Percentiles rank a stretch among this genome's conserved stretches.
phyloP scores from a whole-genome alignment of 2,797 vertebrate genomes.

The Neosilurus mollespiculum region DNA sequence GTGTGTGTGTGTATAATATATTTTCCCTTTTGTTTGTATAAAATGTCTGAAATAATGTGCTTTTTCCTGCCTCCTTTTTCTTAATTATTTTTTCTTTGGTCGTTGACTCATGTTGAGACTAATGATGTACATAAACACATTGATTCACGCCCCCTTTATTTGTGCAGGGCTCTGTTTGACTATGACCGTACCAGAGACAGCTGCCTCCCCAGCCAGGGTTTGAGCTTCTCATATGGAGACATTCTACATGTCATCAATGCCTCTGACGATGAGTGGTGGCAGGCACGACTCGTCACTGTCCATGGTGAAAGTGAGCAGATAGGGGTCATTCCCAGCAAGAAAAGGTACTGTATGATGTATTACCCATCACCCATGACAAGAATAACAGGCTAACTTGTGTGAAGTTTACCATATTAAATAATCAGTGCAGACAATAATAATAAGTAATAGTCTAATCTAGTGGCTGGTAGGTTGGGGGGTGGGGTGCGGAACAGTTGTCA shows the following conservation, averaged over 20 bases:
- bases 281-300: conserved; percentile 94
- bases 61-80: no score
- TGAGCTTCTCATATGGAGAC: conserved; percentile 97
- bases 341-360: conserved; percentile 80
- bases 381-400: neutral
- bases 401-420: neutral
- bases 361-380: neutral
- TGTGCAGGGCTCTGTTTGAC: conserved; percentile 91
- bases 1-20: no score
- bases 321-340: conserved; percentile 98
- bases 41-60: no score
- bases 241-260: conserved; percentile 98
- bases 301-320: conserved; percentile 99
- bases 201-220: conserved; percentile 95
- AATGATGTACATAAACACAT: neutral
- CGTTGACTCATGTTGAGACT: neutral
- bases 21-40: no score
- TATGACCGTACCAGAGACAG: conserved; percentile 98
- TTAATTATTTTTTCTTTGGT: neutral
- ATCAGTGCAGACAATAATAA: neutral
- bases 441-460: neutral
- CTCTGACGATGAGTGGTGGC: conserved; percentile 99
- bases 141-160: neutral
- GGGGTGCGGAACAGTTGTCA: neutral
- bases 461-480: neutral